Evolutionary conservation across 92 coral and sea anemone species (phyloP).

Genomic region (Zoanthus sociatus): DNA sequence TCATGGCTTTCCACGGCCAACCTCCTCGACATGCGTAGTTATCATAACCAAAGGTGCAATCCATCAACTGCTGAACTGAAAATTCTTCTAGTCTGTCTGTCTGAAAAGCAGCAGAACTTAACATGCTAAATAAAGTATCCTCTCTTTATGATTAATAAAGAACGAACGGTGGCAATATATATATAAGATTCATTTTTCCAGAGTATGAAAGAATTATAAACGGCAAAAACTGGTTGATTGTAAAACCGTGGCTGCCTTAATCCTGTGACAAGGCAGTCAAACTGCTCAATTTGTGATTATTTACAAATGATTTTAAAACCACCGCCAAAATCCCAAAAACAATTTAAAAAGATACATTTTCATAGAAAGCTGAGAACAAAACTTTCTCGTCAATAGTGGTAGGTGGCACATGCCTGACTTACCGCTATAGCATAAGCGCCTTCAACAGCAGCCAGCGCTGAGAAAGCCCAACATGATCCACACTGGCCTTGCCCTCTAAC

Average conservation of each 20-base stretch:
- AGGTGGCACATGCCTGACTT: neutral
- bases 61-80: conserved; percentile 62
- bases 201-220: too few species aligned
- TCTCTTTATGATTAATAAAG: neutral
- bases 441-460: conserved; percentile 60
- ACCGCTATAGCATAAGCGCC: conserved; percentile 69
- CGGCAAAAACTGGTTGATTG: too few species aligned
- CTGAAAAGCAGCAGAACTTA: neutral
- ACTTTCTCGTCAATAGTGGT: neutral
- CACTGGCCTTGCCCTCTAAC: conserved; percentile 62
- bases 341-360: too few species aligned
- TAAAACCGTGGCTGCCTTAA: too few species aligned
- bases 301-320: too few species aligned
- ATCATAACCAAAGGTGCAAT: conserved; percentile 61
- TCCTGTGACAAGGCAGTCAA: too few species aligned
- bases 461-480: conserved; percentile 68
- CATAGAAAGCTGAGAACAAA: neutral
- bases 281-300: too few species aligned
- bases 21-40: conserved; percentile 69
- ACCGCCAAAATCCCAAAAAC: too few species aligned
- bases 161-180: too few species aligned
- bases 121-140: too few species aligned
- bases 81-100: conserved; percentile 52
- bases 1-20: conserved; percentile 69
- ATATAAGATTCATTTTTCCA: too few species aligned